Percentiles rank a stretch among this genome's conserved stretches.
phyloP scores from a whole-genome alignment of 2,888 invertebrate genomes.

The Lottia scabra region DNA sequence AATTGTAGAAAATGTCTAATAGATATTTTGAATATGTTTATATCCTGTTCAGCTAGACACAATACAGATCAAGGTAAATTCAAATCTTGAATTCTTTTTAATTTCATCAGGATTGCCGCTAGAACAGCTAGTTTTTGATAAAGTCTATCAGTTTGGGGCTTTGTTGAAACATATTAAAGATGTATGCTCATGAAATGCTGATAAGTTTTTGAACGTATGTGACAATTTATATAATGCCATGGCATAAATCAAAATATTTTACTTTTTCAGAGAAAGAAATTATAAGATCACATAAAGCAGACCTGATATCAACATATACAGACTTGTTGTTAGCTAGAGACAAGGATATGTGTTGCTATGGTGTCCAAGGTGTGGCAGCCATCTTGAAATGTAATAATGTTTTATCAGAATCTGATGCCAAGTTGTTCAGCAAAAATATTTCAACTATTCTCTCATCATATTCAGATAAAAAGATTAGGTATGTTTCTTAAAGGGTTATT shows the following conservation, averaged over 20 bases:
- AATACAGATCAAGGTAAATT: background rate
- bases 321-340: background rate
- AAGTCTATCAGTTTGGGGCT: too few species aligned
- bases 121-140: too few species aligned
- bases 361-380: conserved; percentile 1
- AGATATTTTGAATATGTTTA: background rate
- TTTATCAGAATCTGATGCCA: background rate
- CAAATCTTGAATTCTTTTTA: background rate
- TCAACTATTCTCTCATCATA: background rate
- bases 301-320: background rate
- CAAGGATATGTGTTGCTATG: background rate
- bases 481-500: too few species aligned
- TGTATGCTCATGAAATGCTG: too few species aligned
- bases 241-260: too few species aligned
- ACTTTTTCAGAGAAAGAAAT: background rate
- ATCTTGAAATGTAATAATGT: background rate
- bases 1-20: background rate
- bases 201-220: too few species aligned
- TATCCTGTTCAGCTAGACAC: background rate
- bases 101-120: too few species aligned
- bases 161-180: too few species aligned
- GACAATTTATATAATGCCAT: too few species aligned
- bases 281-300: background rate
- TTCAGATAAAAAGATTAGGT: background rate
- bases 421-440: background rate